phyloP scores from a whole-genome alignment of 1,140 invertebrate genomes.

The Ruditapes philippinarum region DNA sequence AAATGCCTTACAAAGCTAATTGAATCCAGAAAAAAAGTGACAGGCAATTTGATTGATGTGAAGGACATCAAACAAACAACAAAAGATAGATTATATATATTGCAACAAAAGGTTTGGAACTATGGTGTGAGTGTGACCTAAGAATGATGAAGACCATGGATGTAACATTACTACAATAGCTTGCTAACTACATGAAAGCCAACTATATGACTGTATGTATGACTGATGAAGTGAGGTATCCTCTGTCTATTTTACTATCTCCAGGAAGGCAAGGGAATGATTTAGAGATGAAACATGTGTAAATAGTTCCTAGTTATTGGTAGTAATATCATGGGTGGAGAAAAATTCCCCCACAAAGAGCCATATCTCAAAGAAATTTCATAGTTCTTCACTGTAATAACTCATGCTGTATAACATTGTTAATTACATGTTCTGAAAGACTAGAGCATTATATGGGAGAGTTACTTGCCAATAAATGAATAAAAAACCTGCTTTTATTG shows the following conservation, averaged over 20 bases:
- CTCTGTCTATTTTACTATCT: conserved; percentile 1
- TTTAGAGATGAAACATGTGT: conserved; percentile 51
- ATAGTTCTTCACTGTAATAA: not conserved
- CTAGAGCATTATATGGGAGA: not conserved
- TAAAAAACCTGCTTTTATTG: not conserved
- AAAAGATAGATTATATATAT: too few relatives aligned
- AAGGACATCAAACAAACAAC: too few relatives aligned
- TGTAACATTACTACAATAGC: too few relatives aligned
- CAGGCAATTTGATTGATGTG: too few relatives aligned
- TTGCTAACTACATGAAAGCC: too few relatives aligned
- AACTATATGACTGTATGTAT: too few relatives aligned
- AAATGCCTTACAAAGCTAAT: too few relatives aligned
- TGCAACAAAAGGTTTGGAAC: too few relatives aligned
- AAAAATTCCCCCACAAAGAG: not conserved
- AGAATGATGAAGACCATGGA: too few relatives aligned
- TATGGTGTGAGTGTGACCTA: too few relatives aligned
- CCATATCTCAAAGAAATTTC: conserved; percentile 30
- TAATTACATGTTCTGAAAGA: conserved; percentile 26
- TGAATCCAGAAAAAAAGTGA: too few relatives aligned
- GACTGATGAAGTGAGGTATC: not conserved
- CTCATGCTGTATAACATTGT: conserved; percentile 11
- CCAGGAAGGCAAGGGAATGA: not conserved
- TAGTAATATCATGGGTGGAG: conserved; percentile 33
- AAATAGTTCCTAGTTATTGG: conserved; percentile 24
- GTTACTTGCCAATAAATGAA: too few relatives aligned